phyloP scores from a whole-genome alignment of 2,797 vertebrate genomes.

The Catostomus latipinnis region DNA sequence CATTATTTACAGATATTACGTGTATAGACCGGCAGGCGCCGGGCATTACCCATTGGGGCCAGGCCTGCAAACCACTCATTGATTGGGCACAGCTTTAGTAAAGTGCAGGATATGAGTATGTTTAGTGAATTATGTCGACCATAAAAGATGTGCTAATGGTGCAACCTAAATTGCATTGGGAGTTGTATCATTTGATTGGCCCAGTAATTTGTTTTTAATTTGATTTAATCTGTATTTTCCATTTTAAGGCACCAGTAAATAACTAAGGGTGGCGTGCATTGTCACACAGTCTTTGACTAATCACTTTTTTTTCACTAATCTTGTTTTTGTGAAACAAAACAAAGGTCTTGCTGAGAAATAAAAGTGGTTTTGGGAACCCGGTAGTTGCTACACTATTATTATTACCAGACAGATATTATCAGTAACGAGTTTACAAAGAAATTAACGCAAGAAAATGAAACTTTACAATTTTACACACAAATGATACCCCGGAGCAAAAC shows the following conservation, averaged over 20 bases:
- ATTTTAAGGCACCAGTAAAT: background rate
- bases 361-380: background rate
- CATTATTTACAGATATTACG: background rate
- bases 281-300: background rate
- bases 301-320: constrained; percentile 9
- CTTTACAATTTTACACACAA: constrained; percentile 11
- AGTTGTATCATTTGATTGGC: constrained; percentile 8
- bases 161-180: background rate
- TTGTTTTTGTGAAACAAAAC: constrained; percentile 2
- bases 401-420: constrained; percentile 1
- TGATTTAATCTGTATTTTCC: constrained; percentile 24
- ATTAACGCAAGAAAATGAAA: background rate
- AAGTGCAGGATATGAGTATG: background rate
- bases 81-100: constrained; percentile 23
- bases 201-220: constrained; percentile 19
- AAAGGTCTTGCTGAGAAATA: background rate
- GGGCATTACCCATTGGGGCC: constrained; percentile 17
- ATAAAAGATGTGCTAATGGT: constrained; percentile 23
- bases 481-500: constrained; percentile 4
- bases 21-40: constrained; percentile 17
- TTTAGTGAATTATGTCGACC: constrained; percentile 16
- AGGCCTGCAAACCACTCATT: constrained; percentile 32
- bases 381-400: background rate
- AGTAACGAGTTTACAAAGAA: constrained; percentile 2
- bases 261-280: background rate